phyloP scores from a whole-genome alignment of 2,113 vertebrate species.

The human (Homo sapiens) region DNA sequence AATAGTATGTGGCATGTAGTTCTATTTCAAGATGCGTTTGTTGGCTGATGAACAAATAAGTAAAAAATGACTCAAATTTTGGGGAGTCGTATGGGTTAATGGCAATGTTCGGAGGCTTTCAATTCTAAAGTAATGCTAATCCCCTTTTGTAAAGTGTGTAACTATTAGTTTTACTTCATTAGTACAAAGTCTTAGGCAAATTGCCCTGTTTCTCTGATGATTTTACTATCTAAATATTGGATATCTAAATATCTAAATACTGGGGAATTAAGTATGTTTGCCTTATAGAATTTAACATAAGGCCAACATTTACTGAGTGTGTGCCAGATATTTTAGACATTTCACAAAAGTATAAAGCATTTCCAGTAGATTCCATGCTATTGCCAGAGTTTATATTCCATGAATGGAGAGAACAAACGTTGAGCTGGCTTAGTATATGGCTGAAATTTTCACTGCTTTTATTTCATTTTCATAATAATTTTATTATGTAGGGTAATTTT shows the following conservation, averaged over 20 bases:
- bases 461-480: slow-evolving; percentile 13
- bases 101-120: neutral
- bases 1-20: neutral
- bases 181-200: neutral
- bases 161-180: neutral
- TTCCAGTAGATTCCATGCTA: neutral
- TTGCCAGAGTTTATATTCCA: neutral
- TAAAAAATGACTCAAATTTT: too few species aligned
- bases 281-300: too few species aligned
- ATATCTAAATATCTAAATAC: too few species aligned
- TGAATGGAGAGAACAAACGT: neutral
- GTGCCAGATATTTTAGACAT: neutral
- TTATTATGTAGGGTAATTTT: slow-evolving; percentile 1
- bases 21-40: neutral
- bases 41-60: neutral
- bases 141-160: slow-evolving; percentile 5
- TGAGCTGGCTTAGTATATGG: neutral
- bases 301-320: neutral
- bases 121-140: slow-evolving; percentile 17
- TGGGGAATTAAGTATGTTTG: too few species aligned
- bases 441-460: slow-evolving; percentile 20
- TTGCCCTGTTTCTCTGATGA: neutral
- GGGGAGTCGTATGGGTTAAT: neutral
- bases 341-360: neutral
- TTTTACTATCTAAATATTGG: neutral